phyloP scores from a whole-genome alignment of 2,797 vertebrate species.

The Euthynnus affinis region DNA sequence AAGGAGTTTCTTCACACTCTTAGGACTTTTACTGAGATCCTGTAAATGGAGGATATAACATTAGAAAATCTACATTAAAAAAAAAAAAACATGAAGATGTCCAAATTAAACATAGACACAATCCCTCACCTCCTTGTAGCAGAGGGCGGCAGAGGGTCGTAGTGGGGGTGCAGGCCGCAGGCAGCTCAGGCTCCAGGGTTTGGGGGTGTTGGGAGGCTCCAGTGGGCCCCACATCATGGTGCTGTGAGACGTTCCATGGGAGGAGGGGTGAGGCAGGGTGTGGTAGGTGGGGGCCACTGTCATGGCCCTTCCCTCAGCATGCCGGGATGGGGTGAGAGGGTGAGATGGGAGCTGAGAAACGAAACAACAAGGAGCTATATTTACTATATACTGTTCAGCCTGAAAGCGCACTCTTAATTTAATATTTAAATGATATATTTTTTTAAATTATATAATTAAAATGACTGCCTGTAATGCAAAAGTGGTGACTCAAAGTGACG shows the following conservation, averaged over 20 bases:
- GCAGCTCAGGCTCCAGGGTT: constrained; percentile 99
- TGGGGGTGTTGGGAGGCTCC: constrained; percentile 97
- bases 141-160: constrained; percentile 96
- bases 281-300: constrained; percentile 95
- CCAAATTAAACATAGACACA: background rate
- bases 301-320: constrained; percentile 92
- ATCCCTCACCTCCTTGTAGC: constrained; percentile 94
- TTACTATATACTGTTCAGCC: background rate
- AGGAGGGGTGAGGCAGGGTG: constrained; percentile 96
- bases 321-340: constrained; percentile 94
- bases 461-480: too few relatives aligned
- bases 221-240: constrained; percentile 96
- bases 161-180: constrained; percentile 94
- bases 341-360: constrained; percentile 93
- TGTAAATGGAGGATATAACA: constrained; percentile 59
- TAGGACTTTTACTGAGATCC: constrained; percentile 99
- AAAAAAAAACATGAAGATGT: background rate
- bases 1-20: constrained; percentile 98
- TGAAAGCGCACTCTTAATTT: background rate
- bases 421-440: background rate
- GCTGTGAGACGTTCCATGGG: constrained; percentile 93
- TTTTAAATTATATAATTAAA: too few relatives aligned
- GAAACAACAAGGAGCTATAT: background rate
- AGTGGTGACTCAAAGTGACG: too few relatives aligned
- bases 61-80: background rate